Evolutionary conservation across 2,113 vertebrate species (phyloP), one percentile per base, ranked within the genome.

Genomic region (Thalassarche chlororhynchos): DNA sequence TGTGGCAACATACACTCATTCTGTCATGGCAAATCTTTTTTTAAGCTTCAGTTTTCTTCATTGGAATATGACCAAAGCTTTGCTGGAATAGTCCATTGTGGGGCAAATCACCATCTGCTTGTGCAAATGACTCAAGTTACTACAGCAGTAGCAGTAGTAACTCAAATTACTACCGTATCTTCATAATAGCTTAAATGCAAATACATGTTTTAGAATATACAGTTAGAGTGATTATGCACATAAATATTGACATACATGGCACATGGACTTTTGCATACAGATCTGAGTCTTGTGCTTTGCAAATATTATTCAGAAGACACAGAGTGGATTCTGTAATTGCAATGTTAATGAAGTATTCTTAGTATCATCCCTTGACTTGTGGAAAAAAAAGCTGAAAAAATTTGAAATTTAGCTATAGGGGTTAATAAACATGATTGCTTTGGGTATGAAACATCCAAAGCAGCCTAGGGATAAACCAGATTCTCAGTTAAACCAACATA

Each of bases 31-130:
- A 93, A 47, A 57, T 61, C 47, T 71, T 89, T 68, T 87, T 92
- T 66, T 68, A 82, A 31, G 21, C 47, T 95, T 61, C 17, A 12
- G 34, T 89, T 97, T 95, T 74, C 82, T 92, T 65, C 20, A 36
- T 10, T 72, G 49, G 84, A 88, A 75, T 76, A 23, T 14, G 11
- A 71, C 8, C 32, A 75, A 82, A 62, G 21, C 8, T 68, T 64
- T 83, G 9, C n/a, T 64, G 17, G 44, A 85, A 31, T 31, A 51
- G 24, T 12, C 25, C 7, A 19, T 2, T 61, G 11, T 8, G 14
- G 14, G 31, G 9, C 18, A 70, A 74, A 62, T 36, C 19, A 75
- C 11, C 11, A 32, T 11, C 5, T 78, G 8, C 20, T 66, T 32
- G 23, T 65, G 29, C 8, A 60, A 70, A 72, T 31, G 3, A 40